These are phyloP conservation scores for Hedya salicella DNA, from an alignment of 2,888 invertebrate species.

Conservation along the genomic window DNA sequence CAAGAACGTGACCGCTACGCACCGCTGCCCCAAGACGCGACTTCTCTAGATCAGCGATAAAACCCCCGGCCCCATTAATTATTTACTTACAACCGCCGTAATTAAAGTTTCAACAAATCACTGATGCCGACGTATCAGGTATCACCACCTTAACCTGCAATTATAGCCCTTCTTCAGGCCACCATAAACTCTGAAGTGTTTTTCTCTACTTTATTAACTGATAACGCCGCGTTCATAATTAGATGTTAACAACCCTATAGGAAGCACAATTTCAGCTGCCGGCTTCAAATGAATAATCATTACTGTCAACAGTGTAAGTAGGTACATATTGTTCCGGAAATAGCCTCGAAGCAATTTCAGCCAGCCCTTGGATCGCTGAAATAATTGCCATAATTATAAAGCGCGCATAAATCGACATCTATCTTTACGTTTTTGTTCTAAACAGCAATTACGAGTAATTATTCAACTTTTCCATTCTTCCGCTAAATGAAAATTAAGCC, in stretches of 20 bases:
- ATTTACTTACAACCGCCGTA: conserved; percentile 62
- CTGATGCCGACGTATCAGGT: conserved; percentile 61
- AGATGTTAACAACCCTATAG: conserved; percentile 4
- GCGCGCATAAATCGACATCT: conserved; percentile 41
- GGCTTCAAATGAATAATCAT: conserved; percentile 24
- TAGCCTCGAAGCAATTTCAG: conserved; percentile 29
- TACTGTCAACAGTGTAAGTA: conserved; percentile 1
- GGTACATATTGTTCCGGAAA: conserved; percentile 30
- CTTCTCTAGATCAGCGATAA: conserved; percentile 55
- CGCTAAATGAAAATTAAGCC: conserved; percentile 52
- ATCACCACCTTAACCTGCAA: conserved; percentile 50
- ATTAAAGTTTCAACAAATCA: conserved; percentile 81
- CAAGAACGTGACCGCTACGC: conserved; percentile 23
- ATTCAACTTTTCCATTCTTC: conserved; percentile 37
- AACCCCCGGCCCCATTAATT: conserved; percentile 70
- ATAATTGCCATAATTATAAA: conserved; percentile 39
- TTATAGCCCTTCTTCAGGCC: conserved; percentile 37
- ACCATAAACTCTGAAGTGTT: conserved; percentile 27
- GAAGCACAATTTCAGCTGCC: conserved; percentile 5
- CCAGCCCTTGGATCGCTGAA: conserved; percentile 36
- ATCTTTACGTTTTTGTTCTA: conserved; percentile 33
- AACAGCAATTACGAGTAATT: conserved; percentile 40
- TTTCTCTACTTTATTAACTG: conserved; percentile 36
- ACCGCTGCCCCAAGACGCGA: conserved; percentile 27
- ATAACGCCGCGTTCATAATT: conserved; percentile 38